Conservation (phyloP, 2,888 invertebrate species). For the Byasa hedistus region DNA sequence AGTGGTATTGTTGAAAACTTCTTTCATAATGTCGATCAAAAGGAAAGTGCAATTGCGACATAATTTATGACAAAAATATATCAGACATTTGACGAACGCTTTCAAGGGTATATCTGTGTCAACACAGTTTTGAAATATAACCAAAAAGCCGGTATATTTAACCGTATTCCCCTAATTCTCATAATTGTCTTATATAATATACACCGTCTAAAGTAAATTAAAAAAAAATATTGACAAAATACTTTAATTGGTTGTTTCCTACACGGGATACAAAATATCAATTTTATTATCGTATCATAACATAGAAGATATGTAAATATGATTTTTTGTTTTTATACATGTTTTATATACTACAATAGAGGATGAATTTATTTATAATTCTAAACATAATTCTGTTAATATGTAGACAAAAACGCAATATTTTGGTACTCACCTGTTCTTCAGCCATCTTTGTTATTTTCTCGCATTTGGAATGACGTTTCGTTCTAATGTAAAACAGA, state of each 20-base stretch:
- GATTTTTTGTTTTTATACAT: background rate
- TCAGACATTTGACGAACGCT: constrained; percentile 18
- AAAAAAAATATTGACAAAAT: constrained; percentile 26
- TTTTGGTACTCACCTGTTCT: constrained; percentile 85
- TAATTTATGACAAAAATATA: constrained; percentile 27
- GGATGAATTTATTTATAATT: background rate
- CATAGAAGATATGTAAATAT: constrained; percentile 3
- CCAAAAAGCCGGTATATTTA: constrained; percentile 63
- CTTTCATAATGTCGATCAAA: background rate
- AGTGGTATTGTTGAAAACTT: background rate
- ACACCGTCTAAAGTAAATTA: constrained; percentile 9
- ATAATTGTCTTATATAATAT: constrained; percentile 1
- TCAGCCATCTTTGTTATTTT: constrained; percentile 86
- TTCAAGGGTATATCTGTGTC: constrained; percentile 59
- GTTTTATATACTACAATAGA: constrained; percentile 7
- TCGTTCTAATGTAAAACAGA: constrained; percentile 38
- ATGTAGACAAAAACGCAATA: constrained; percentile 58
- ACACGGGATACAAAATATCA: constrained; percentile 16
- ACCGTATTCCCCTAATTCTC: background rate
- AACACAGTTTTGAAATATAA: constrained; percentile 53
- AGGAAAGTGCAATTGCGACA: constrained; percentile 4
- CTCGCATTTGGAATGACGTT: constrained; percentile 73
- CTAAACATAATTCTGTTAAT: constrained; percentile 56
- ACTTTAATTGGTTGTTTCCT: constrained; percentile 5
- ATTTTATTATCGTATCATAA: constrained; percentile 16